These are phyloP conservation scores for Drosophila subobscura DNA, from an alignment of 1,140 invertebrate species.

Conservation along the genomic window DNA sequence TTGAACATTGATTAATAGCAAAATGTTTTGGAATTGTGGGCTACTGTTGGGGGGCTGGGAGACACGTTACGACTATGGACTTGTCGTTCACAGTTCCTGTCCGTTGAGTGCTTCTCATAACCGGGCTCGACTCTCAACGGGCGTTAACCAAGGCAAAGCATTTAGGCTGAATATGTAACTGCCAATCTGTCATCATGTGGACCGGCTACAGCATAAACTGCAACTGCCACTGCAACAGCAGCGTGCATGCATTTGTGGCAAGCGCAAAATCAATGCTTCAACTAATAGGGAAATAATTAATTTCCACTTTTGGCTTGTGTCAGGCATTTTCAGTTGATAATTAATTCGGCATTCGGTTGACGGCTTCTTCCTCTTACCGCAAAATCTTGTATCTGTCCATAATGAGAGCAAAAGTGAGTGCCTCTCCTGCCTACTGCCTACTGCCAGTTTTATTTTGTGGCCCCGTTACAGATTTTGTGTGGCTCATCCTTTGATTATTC, in stretches of 20 bases:
- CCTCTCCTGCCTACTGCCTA: too few relatives aligned
- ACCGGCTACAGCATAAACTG: constrained; percentile 16
- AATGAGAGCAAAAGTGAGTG: too few relatives aligned
- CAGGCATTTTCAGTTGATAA: constrained; percentile 46
- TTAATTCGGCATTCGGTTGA: constrained; percentile 39
- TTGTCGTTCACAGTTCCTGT: constrained; percentile 17
- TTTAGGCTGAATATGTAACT: constrained; percentile 48
- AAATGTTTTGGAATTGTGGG: too few relatives aligned
- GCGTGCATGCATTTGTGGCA: neutral
- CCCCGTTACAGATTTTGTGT: neutral
- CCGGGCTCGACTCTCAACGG: constrained; percentile 11
- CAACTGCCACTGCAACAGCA: constrained; percentile 18
- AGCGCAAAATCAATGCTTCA: constrained; percentile 10
- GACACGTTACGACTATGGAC: too few relatives aligned
- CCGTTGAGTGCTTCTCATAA: constrained; percentile 6
- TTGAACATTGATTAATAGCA: too few relatives aligned
- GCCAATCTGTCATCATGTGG: constrained; percentile 55
- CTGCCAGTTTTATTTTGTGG: too few relatives aligned
- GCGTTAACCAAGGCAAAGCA: constrained; percentile 28
- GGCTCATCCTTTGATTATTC: constrained; percentile 16
- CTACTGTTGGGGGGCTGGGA: too few relatives aligned
- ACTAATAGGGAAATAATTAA: constrained; percentile 71
- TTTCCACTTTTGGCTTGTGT: constrained; percentile 29
- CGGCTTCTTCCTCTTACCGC: constrained; percentile 11
- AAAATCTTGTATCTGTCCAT: too few relatives aligned